Evolutionary conservation across 2,888 invertebrate species (phyloP), one percentile per base, ranked within the genome.

Genomic region (Eurytoma californica): DNA sequence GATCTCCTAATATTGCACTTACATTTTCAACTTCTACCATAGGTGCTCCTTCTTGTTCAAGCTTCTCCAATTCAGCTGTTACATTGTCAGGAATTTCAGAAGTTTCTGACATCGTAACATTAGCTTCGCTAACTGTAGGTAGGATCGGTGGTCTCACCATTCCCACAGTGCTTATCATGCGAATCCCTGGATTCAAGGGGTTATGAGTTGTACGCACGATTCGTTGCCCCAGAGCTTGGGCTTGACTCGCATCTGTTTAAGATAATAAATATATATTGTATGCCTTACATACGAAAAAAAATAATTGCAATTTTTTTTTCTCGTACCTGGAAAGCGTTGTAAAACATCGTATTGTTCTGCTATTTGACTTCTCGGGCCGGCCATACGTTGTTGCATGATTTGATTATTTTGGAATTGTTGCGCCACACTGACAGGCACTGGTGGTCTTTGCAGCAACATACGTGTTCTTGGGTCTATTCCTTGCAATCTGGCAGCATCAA

Each of bases 1-100:
- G 91, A 7, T 81, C 96, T 60, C 95, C 95, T 58, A 97, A 91
- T 86, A 97, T 95, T 88, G 96, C 95, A 82, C 94, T 93, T 75
- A 96, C 95, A 57, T 93, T 93, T 88, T 94, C 94, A 69, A 92
- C 91, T 87, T 93, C 93, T 2, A 91, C 92, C 87, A 92, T 91
- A 16, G 90, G 91, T 63, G 92, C 93, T 75, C 92, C 93, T 88
- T 94, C 94, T 84, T 94, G 93, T 86, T 95, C 94, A 24, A 94
- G 87, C 85, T 94, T 94, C 85, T 94, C 94, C 53, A 94, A 88
- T 86, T 94, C 94, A 5, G 93, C 94, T 0, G 94, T 93, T 4
- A 94, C 94, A 85, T 93, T 93, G 84, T 94, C 94, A 0, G 94
- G 93, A 82, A 94, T 93, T 87, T 94, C 94, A 76, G 92, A 91